Evolutionary conservation across 2,113 vertebrate genomes (phyloP).

Genomic region (Proteles cristata): DNA sequence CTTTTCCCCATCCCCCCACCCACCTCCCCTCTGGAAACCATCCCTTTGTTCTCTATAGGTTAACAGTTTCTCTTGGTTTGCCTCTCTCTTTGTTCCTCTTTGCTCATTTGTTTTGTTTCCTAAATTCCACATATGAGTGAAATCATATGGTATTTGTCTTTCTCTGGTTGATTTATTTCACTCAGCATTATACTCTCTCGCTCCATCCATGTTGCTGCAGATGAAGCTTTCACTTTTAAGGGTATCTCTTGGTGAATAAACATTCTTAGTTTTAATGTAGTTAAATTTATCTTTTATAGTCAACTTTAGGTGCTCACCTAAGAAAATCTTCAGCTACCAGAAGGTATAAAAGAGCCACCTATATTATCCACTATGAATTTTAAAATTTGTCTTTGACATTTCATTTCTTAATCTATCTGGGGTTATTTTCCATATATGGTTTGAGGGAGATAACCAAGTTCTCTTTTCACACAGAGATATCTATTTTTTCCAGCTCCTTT

Average conservation of each 20-base stretch:
- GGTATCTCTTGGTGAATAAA: not conserved
- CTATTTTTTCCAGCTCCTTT: not conserved
- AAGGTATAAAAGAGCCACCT: not conserved
- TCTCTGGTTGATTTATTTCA: not conserved
- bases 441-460: not conserved
- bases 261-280: conserved; percentile 16
- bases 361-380: not conserved
- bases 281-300: not conserved
- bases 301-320: not conserved
- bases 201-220: not conserved
- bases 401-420: not conserved
- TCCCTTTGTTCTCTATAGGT: not conserved
- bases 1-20: not conserved
- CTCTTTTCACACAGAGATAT: not conserved
- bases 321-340: not conserved
- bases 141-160: not conserved
- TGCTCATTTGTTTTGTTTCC: not conserved
- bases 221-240: not conserved
- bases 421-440: not conserved
- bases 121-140: not conserved
- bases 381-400: not conserved
- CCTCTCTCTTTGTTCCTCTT: not conserved
- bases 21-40: not conserved
- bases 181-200: not conserved
- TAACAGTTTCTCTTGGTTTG: not conserved